A percentile compares a stretch with the other conserved stretches of the same genome.
Conservation (phyloP, 1,140 invertebrate species). For the Trinorchestia longiramus region DNA sequence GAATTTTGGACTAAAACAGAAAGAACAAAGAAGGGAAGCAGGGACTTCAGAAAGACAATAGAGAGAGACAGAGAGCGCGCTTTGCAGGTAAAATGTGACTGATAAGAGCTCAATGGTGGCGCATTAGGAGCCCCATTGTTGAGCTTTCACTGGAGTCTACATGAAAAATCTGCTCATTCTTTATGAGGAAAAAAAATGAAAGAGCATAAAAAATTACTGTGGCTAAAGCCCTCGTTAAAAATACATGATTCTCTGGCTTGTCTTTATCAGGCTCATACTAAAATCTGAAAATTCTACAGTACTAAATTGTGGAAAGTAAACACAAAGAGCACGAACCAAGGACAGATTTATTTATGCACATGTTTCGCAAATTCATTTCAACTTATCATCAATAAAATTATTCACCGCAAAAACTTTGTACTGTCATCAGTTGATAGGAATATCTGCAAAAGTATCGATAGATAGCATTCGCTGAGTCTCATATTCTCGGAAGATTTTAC, state of each 20-base stretch:
- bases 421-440: not conserved
- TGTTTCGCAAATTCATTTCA: not conserved
- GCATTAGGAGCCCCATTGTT: not conserved
- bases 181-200: not conserved
- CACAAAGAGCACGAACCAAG: not conserved
- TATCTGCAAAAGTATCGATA: not conserved
- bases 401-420: not conserved
- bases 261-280: not conserved
- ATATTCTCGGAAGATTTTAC: not conserved
- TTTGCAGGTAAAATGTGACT: not conserved
- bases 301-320: not conserved
- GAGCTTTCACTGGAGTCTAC: not conserved
- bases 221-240: not conserved
- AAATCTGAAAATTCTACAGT: not conserved
- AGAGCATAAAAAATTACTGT: not conserved
- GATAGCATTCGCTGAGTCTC: not conserved
- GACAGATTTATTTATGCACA: not conserved
- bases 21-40: not conserved
- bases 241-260: not conserved
- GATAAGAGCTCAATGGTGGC: slow-evolving; percentile 21
- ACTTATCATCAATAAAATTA: not conserved
- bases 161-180: slow-evolving; percentile 2
- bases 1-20: not conserved
- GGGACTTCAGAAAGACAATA: slow-evolving; percentile 14
- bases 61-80: not conserved